Evolutionary conservation across 1,140 invertebrate species (phyloP).

Genomic region (Sminthurides bifidus): DNA sequence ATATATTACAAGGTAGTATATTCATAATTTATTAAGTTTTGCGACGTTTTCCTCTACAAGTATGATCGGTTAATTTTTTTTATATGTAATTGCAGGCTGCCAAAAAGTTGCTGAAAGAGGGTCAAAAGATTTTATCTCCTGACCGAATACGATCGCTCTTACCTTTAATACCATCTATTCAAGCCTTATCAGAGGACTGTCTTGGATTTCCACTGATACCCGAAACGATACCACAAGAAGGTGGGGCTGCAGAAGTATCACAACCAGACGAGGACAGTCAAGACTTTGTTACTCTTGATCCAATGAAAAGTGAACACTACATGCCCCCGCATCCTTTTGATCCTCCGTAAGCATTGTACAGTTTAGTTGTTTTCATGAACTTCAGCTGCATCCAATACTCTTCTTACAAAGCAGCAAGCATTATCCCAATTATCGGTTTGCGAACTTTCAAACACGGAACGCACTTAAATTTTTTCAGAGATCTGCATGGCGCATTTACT

Average conservation of each 20-base stretch:
- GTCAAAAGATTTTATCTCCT: constrained; percentile 66
- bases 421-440: constrained; percentile 4
- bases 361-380: background rate
- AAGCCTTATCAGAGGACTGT: constrained; percentile 67
- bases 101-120: constrained; percentile 71
- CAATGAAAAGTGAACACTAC: constrained; percentile 28
- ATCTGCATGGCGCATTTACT: constrained; percentile 63
- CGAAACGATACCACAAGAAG: constrained; percentile 34
- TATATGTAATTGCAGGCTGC: constrained; percentile 47
- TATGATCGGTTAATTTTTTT: background rate
- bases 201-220: constrained; percentile 66
- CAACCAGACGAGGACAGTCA: constrained; percentile 44
- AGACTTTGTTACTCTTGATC: constrained; percentile 33
- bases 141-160: constrained; percentile 68
- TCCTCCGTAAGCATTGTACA: constrained; percentile 28
- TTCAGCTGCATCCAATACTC: constrained; percentile 13
- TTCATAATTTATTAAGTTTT: constrained; percentile 4
- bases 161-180: constrained; percentile 64
- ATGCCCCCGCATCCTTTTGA: constrained; percentile 31
- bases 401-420: background rate
- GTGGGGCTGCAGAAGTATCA: constrained; percentile 41
- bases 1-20: constrained; percentile 85
- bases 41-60: background rate
- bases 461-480: constrained; percentile 33
- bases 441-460: background rate